Conservation (phyloP, 2,797 vertebrate genomes). For the Phaenicophaeus curvirostris region DNA sequence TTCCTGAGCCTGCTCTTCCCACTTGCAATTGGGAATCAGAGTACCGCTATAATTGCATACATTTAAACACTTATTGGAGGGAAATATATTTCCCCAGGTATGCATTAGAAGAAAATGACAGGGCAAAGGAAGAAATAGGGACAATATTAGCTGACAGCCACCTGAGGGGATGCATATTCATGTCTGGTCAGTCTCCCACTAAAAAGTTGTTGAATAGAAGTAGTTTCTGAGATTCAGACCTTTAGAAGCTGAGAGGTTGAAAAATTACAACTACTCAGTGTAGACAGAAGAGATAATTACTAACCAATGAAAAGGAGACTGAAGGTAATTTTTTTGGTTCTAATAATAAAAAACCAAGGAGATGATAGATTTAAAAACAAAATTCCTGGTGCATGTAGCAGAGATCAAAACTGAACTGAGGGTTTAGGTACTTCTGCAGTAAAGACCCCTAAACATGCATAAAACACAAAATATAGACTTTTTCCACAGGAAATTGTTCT, state of each 20-base stretch:
- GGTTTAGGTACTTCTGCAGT: neutral
- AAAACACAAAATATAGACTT: neutral
- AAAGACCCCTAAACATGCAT: neutral
- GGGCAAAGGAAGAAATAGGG: neutral
- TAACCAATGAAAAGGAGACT: neutral
- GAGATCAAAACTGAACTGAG: neutral
- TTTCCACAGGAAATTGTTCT: neutral
- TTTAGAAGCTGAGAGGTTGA: neutral
- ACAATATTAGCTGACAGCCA: neutral
- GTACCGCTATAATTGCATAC: neutral
- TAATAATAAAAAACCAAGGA: neutral
- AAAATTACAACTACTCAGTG: neutral
- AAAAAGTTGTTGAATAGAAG: neutral
- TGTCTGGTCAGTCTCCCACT: neutral
- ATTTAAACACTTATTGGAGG: neutral
- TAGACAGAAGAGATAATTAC: neutral
- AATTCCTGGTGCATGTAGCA: neutral
- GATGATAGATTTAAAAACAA: neutral
- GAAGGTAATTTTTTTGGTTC: neutral
- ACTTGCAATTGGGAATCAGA: neutral
- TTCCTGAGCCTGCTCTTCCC: neutral
- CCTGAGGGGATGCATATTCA: neutral
- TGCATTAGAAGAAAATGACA: neutral
- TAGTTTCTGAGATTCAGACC: neutral
- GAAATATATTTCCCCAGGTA: neutral